A percentile compares a stretch with the other conserved stretches of the same genome.
Evolutionary conservation across 2,113 vertebrate species (phyloP).

Genomic region (Mohoua ochrocephala): DNA sequence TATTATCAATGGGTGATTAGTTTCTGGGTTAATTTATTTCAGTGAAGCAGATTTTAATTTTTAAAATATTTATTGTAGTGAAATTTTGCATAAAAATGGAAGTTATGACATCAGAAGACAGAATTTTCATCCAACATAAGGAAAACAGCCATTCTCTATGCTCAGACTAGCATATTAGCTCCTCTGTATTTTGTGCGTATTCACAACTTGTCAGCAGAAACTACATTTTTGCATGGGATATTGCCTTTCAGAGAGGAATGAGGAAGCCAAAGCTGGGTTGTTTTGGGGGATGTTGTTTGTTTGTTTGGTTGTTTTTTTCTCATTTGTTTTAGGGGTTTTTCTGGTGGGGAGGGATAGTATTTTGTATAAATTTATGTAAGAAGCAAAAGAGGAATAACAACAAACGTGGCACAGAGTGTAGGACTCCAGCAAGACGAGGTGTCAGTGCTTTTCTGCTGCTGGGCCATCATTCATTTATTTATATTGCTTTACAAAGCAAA

Average conservation of each 20-base stretch:
- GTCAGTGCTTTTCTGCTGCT: neutral
- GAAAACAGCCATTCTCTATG: neutral
- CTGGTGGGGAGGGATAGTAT: neutral
- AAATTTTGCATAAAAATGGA: neutral
- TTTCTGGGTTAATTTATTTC: neutral
- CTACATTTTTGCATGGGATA: neutral
- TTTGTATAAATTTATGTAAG: neutral
- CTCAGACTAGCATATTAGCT: neutral
- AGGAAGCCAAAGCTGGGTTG: neutral
- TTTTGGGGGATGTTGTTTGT: rapidly evolving
- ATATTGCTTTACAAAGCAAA: neutral
- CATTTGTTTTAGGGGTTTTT: neutral
- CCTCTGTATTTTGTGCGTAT: neutral
- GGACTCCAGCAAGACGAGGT: neutral
- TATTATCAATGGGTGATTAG: neutral
- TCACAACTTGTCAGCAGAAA: neutral
- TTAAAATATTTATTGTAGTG: neutral
- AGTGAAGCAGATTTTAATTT: neutral
- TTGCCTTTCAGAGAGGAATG: neutral
- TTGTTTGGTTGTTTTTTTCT: neutral
- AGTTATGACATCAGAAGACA: neutral
- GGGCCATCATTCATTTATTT: neutral
- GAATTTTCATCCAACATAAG: neutral
- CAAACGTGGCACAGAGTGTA: neutral
- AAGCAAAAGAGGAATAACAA: neutral